These are phyloP conservation scores for Pristionchus arcanus DNA, from an alignment of 2,888 invertebrate species.

Conservation along the genomic window DNA sequence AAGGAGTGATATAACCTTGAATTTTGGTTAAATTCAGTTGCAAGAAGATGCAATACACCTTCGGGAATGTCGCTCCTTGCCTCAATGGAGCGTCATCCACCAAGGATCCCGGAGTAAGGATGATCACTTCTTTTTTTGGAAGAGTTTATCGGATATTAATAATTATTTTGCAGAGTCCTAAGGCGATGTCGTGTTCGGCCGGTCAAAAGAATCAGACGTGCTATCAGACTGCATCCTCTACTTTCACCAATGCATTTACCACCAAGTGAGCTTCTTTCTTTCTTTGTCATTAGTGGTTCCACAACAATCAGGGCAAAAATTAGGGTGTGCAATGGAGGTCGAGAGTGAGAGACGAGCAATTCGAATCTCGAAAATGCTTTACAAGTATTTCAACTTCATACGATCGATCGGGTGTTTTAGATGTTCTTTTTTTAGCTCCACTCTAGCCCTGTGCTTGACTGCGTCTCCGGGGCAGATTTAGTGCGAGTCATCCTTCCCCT, in stretches of 20 bases:
- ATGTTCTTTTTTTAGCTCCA: neutral
- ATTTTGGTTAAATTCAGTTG: constrained; percentile 3
- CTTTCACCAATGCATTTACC: constrained; percentile 12
- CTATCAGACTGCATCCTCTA: neutral
- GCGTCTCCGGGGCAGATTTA: neutral
- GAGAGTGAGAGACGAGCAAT: too few species aligned
- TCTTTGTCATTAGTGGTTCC: too few species aligned
- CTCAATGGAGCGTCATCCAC: neutral
- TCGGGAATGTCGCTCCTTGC: neutral
- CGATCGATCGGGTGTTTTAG: too few species aligned
- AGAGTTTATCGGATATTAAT: neutral
- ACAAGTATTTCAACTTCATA: too few species aligned
- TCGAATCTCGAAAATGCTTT: too few species aligned
- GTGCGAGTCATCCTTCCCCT: neutral
- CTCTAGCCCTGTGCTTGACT: neutral
- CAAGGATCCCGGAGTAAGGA: constrained; percentile 6
- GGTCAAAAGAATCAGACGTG: neutral
- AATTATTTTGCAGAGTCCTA: neutral
- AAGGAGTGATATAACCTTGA: neutral
- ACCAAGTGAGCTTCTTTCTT: neutral
- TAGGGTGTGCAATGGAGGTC: too few species aligned
- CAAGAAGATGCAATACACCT: neutral
- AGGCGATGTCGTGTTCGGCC: neutral
- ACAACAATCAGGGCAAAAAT: too few species aligned
- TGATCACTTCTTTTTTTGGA: neutral